Percentiles rank a stretch among this genome's conserved stretches.
These are phyloP conservation scores for Natator depressus DNA, from an alignment of 2,113 vertebrate genomes.

Conservation along the genomic window DNA sequence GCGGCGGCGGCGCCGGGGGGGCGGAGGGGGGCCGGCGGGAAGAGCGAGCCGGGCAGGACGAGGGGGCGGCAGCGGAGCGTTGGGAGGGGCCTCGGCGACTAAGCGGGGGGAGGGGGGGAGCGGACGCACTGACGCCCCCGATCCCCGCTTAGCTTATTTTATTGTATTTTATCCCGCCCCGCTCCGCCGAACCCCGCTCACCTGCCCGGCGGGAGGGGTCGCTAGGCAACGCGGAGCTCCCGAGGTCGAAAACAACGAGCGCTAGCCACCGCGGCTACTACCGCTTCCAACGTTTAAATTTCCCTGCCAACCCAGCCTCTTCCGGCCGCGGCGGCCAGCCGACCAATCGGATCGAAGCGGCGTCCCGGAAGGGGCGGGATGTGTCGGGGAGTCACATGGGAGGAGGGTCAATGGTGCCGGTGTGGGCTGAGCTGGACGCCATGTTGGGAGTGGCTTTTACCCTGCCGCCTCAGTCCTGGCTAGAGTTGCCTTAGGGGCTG, in stretches of 20 bases:
- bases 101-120: no score
- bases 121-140: fast-evolving
- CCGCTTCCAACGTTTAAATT: background rate
- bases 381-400: background rate
- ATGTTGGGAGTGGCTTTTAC: fast-evolving
- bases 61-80: background rate
- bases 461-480: no score
- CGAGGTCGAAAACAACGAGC: no score
- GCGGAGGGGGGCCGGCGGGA: no score
- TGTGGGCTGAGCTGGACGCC: fast-evolving
- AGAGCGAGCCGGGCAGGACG: no score
- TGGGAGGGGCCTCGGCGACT: no score
- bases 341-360: background rate
- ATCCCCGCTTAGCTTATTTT: background rate
- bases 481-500: no score
- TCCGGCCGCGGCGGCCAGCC: fast-evolving
- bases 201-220: fast-evolving
- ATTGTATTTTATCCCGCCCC: no score
- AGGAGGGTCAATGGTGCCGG: fast-evolving
- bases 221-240: fast-evolving
- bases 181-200: background rate
- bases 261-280: no score
- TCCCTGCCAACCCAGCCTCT: background rate
- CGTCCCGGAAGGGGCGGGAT: background rate
- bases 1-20: no score